Evolutionary conservation across 2,113 vertebrate species (phyloP), one percentile per base, ranked within the genome.

Genomic region (Ictalurus punctatus): DNA sequence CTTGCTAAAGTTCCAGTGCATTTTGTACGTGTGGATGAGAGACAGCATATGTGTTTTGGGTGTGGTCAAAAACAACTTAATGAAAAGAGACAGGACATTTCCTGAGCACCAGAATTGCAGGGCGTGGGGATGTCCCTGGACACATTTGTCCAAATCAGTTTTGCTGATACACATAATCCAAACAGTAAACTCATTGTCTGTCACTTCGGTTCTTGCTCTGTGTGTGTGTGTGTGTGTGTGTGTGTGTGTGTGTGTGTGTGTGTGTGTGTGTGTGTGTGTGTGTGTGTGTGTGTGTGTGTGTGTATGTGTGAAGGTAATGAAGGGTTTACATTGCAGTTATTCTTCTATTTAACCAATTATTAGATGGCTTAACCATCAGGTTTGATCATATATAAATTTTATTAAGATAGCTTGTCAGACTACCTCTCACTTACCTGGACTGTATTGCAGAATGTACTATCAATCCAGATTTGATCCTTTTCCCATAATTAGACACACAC

Each of bases 71-170:
- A 69, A 34, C 23, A 79, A 84, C 25, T 27, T 89, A 89, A 90
- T 92, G 84, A 83, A 86, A 61, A 92, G 86, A 79, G 87, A 91
- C 88, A 89, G 87, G 56, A 69, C 82, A 89, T 91, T 91, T 91
- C 88, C 88, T 82, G 27, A 69, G 69, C 89, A 87, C 65, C 87
- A 80, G 82, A 65, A 83, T 89, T 88, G 82, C 83, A 65, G 37
- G 25, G 83, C 74, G 71, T 17, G 86, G 89, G 81, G 86, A 85
- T 91, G 81, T 90, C 90, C 92, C 86, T 54, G 56, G 48, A 89
- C 84, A 86, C 88, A 92, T 94, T 93, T 90, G 89, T 94, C 92
- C 92, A 89, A 91, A 91, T 90, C 88, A 92, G 82, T 90, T 92
- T 92, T 91, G 90, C 92, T 92, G 90, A 93, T 71, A 89, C 83